Percentiles rank a stretch among this genome's conserved stretches.
Evolutionary conservation across 1,140 invertebrate species (phyloP).

Genomic region (Neodiprion virginianus): DNA sequence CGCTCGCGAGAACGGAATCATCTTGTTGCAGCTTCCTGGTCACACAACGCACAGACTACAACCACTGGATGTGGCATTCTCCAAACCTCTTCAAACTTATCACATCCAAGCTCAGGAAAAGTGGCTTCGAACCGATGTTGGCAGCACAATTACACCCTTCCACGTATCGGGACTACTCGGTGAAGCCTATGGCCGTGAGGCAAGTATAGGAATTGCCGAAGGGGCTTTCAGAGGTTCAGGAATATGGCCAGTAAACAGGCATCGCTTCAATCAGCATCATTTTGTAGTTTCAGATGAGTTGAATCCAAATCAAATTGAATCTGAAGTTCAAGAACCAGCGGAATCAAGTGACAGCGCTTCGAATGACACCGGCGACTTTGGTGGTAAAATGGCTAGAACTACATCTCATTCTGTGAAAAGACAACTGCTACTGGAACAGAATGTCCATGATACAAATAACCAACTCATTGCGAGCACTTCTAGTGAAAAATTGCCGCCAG

Average conservation of each 20-base stretch:
- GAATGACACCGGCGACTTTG: too few species aligned
- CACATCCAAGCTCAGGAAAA: not conserved
- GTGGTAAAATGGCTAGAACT: too few species aligned
- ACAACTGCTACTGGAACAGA: too few species aligned
- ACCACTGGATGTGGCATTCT: constrained; percentile 39
- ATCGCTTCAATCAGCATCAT: not conserved
- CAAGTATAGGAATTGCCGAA: not conserved
- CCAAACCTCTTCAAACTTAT: not conserved
- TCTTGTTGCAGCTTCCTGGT: constrained; percentile 31
- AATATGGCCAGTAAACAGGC: not conserved
- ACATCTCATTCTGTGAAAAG: too few species aligned
- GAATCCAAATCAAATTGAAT: not conserved
- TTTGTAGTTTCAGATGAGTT: not conserved
- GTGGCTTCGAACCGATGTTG: not conserved
- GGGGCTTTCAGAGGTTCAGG: not conserved
- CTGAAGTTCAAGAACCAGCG: too few species aligned
- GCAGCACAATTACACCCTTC: not conserved
- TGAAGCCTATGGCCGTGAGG: not conserved
- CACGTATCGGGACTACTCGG: not conserved
- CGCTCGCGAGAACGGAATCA: constrained; percentile 29
- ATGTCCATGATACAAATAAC: too few species aligned
- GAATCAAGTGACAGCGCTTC: too few species aligned
- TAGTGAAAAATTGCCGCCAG: too few species aligned
- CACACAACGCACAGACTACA: constrained; percentile 46
- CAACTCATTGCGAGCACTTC: too few species aligned